Base-by-base conservation (phyloP, 2,888 invertebrate species). In the Hemaris fuciformis region DNA sequence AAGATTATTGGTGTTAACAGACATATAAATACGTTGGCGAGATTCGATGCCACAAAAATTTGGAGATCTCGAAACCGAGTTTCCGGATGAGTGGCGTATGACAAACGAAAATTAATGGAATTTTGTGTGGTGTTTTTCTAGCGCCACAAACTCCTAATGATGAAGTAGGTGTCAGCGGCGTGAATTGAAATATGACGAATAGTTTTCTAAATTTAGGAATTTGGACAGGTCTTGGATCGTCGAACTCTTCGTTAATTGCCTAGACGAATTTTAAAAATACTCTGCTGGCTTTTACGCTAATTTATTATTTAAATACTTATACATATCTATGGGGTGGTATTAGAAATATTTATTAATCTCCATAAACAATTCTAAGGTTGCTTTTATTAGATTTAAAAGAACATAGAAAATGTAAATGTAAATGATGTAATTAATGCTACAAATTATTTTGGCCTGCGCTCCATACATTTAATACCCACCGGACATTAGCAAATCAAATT, bases 61-160 rank as follows among this genome's bases (percentile, higher is more conserved):
- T 78, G 80, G 77, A 85, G 83, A 85, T 84, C 77, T 77, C 77
- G 70, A 73, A 84, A 81, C 88, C 87, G 80, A 81, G 87, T 84
- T 82, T 76, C 91, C 89, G 91, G 91, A 91, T 85, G 86, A 89
- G 88, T 85, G 76, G 81, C 73, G 83, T 91, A 88, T 89, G 90
- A 91, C 90, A 91, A 87, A 90, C 84, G 85, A 84, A 89, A 84
- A 91, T 91, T 90, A 88, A 92, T 91, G 87, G 76, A 74, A 71
- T 78, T 76, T 80, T 76, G 83, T 82, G 76, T 72, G 79, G 75
- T 75, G 74, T 79, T 88, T 89, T 89, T 89, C 86, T 81, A 80
- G 77, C 75, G 79, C 71, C 72, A 77, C 75, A 73, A 71, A 75
- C 85, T 73, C 73, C 82, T 89, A 89, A 89, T 89, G 88, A 89